Base-by-base conservation (phyloP, 2,113 vertebrate species). In the Sarotherodon lohbergeri region DNA sequence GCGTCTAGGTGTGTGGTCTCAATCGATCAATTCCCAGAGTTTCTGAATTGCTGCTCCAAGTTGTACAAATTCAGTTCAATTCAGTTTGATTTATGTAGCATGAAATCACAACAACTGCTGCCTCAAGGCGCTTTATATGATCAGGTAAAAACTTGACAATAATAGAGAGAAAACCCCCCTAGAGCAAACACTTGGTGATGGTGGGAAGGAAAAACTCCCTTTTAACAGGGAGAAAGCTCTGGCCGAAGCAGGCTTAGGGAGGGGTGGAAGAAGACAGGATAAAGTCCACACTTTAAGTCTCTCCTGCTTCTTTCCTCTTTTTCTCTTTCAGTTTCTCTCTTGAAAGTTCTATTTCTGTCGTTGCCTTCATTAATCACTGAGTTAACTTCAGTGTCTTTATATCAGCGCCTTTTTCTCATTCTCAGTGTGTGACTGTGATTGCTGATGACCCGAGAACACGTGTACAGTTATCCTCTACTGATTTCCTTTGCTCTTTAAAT, bases 241-340 rank as follows among this genome's bases (percentile, higher is more conserved):
- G 1, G 3, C 14, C 17, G 9, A 61, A 10, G 19, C 52, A 52
- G 8, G 57, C 57, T 56, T 4, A 27, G 22, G 55, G 55, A 57
- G 36, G 1, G 36, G 9, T 9, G 36, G 9, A 39, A 6, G 12
- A 27, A 3, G 22, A 27, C 55, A 57, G 56, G 7, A 61, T 2
- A 14, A 79, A 43, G 83, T 90, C 22, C 63, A 89, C 86, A 85
- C 85, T 8, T 36, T 8, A 8, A 73, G 16, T 61, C 80, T 36
- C 24, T 46, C 2, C 71, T 6, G 13, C 52, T 73, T 76, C 17
- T 46, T 43, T 57, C 9, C n/a, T 81, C 19, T 52, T 68, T 76
- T 13, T 43, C 19, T 52, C 43, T 86, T 39, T 11, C 39, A 16
- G 13, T 73, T 48, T 27, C 43, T 29, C 32, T 63, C n/a, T 32